A percentile compares a stretch with the other conserved stretches of the same genome.
Evolutionary conservation across 1,140 invertebrate genomes (phyloP).

Genomic region (Homalodisca vitripennis): DNA sequence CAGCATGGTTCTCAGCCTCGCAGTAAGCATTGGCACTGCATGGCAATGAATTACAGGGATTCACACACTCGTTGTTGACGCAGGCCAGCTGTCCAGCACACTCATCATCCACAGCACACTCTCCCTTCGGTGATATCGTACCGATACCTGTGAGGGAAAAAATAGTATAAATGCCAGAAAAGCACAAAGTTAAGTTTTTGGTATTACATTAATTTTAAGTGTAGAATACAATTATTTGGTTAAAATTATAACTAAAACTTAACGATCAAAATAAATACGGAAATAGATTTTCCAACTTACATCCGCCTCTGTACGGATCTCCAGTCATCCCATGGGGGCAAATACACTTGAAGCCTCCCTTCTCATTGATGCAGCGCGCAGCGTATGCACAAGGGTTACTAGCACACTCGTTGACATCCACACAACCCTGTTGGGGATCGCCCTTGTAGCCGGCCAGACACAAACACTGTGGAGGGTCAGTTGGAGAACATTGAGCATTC

Average conservation of each 20-base stretch:
- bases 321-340: conserved; percentile 78
- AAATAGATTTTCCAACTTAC: too few relatives aligned
- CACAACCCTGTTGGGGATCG: conserved; percentile 73
- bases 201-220: too few relatives aligned
- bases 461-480: conserved; percentile 84
- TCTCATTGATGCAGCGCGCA: conserved; percentile 83
- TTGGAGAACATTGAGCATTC: conserved; percentile 87
- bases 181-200: too few relatives aligned
- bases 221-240: too few relatives aligned
- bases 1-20: conserved; percentile 82
- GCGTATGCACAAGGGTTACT: conserved; percentile 77
- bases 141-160: conserved; percentile 33
- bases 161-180: too few relatives aligned
- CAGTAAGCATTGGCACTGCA: conserved; percentile 85
- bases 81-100: conserved; percentile 80
- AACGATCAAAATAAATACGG: too few relatives aligned
- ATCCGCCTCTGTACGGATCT: conserved; percentile 80
- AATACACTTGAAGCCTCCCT: conserved; percentile 79
- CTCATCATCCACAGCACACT: conserved; percentile 70
- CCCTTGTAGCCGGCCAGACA: conserved; percentile 82
- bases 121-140: conserved; percentile 41
- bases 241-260: too few relatives aligned
- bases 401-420: conserved; percentile 80
- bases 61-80: conserved; percentile 70
- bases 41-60: conserved; percentile 73